Conservation (phyloP, 2,113 vertebrate genomes). For the Eclectus roratus region DNA sequence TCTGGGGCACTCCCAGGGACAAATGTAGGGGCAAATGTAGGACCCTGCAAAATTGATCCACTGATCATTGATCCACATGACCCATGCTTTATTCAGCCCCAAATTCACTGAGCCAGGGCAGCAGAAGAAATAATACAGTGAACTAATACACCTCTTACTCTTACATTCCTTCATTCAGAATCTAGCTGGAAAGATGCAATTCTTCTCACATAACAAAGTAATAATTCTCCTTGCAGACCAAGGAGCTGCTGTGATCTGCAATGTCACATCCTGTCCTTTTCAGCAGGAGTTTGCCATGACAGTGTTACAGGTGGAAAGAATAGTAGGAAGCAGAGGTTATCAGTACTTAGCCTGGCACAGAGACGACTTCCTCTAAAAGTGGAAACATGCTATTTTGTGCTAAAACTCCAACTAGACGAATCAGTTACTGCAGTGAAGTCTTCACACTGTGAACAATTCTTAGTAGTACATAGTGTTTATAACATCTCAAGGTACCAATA, state of each 20-base stretch:
- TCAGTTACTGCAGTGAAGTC: not conserved
- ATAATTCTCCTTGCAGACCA: not conserved
- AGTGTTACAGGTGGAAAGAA: not conserved
- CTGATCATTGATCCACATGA: not conserved
- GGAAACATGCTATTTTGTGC: not conserved
- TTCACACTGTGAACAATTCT: conserved; percentile 9
- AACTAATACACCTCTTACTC: not conserved
- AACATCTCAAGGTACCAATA: not conserved
- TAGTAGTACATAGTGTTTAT: not conserved
- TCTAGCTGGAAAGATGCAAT: not conserved
- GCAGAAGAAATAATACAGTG: not conserved
- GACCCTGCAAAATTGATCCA: not conserved
- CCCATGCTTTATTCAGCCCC: not conserved
- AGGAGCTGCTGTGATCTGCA: not conserved
- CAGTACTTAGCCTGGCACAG: not conserved
- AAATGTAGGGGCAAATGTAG: not conserved
- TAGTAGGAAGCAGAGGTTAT: not conserved
- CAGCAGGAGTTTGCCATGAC: not conserved
- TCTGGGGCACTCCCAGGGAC: not conserved
- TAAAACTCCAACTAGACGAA: not conserved
- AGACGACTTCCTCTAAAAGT: not conserved
- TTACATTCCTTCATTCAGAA: not conserved
- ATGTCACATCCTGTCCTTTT: not conserved
- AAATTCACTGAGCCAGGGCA: not conserved
- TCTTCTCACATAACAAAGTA: not conserved